Percentiles rank a stretch among this genome's conserved stretches.
Conservation (phyloP, 2,113 vertebrate species). For the Ameiurus melas region DNA sequence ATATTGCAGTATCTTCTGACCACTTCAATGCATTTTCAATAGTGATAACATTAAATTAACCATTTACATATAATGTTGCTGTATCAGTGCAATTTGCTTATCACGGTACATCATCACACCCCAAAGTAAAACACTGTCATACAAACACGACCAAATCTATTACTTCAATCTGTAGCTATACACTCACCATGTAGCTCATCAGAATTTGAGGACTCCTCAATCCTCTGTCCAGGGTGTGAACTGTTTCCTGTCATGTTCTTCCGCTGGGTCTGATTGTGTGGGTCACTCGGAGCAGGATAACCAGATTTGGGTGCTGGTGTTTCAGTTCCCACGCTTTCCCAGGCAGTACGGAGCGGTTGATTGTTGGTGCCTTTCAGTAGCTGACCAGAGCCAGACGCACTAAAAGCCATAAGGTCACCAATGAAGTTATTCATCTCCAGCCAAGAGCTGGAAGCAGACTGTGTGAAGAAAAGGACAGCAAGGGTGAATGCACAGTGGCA, state of each 20-base stretch:
- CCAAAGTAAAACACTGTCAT: background rate
- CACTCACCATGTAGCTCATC: slow-evolving; percentile 56
- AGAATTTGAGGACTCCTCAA: slow-evolving; percentile 34
- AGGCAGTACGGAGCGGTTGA: slow-evolving; percentile 61
- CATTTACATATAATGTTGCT: background rate
- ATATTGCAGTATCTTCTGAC: background rate
- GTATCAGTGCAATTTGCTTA: background rate
- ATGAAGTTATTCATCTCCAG: slow-evolving; percentile 78
- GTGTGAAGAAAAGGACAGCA: slow-evolving; percentile 18
- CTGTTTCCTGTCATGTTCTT: slow-evolving; percentile 48
- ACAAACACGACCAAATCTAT: background rate
- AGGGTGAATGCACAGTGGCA: background rate
- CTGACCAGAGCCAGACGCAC: slow-evolving; percentile 52
- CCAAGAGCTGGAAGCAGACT: slow-evolving; percentile 72
- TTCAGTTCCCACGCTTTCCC: slow-evolving; percentile 60
- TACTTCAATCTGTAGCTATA: background rate
- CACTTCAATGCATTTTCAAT: background rate
- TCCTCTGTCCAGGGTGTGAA: slow-evolving; percentile 43
- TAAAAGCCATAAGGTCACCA: slow-evolving; percentile 72
- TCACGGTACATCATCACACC: background rate
- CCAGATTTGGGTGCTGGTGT: slow-evolving; percentile 58
- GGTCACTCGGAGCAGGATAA: slow-evolving; percentile 45
- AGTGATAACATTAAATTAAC: background rate
- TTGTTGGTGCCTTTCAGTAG: slow-evolving; percentile 56
- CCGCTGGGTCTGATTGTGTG: slow-evolving; percentile 47